These are phyloP conservation scores for Lapara coniferarum DNA, from an alignment of 2,888 invertebrate species.

Conservation along the genomic window DNA sequence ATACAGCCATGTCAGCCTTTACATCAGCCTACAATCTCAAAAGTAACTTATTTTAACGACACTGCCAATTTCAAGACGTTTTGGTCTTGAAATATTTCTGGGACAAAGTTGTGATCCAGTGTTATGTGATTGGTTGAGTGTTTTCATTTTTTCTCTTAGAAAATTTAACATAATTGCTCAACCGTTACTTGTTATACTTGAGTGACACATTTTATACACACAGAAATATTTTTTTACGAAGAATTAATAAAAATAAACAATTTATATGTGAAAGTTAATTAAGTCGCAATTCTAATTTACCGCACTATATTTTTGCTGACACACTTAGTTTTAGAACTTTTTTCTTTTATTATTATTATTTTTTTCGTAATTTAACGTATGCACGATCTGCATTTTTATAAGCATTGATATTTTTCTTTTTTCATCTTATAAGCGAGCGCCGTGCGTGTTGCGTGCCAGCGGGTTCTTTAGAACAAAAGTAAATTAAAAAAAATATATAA, in stretches of 20 bases:
- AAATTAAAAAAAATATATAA: slow-evolving; percentile 57
- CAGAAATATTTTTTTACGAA: slow-evolving; percentile 82
- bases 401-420: slow-evolving; percentile 62
- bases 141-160: slow-evolving; percentile 31
- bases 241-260: slow-evolving; percentile 52
- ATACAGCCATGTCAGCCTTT: neutral
- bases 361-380: slow-evolving; percentile 78
- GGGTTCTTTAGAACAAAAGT: slow-evolving; percentile 43
- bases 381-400: slow-evolving; percentile 82
- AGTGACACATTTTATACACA: slow-evolving; percentile 81
- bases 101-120: neutral
- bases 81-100: too few species aligned
- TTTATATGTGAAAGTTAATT: slow-evolving; percentile 80
- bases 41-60: neutral
- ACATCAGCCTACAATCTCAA: neutral
- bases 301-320: slow-evolving; percentile 83
- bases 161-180: slow-evolving; percentile 56
- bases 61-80: neutral
- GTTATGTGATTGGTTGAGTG: neutral
- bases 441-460: slow-evolving; percentile 57
- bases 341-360: slow-evolving; percentile 48
- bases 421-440: slow-evolving; percentile 60
- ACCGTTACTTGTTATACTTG: slow-evolving; percentile 74
- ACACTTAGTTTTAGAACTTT: slow-evolving; percentile 76
- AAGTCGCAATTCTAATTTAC: slow-evolving; percentile 81